Conservation (phyloP, 2,888 invertebrate genomes). For the Sipha maydis region DNA sequence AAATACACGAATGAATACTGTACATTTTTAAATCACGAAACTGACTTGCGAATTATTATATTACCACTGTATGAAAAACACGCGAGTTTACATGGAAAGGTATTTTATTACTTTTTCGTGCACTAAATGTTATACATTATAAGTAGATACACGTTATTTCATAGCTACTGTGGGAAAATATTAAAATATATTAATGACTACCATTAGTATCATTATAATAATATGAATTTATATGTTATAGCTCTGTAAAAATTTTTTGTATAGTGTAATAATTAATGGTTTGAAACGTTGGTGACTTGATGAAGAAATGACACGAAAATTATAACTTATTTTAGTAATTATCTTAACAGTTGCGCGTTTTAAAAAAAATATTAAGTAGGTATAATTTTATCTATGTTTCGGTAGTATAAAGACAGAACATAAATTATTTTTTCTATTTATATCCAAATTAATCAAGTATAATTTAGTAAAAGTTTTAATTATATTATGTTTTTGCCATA, state of each 20-base stretch:
- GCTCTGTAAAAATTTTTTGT: not conserved
- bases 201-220: not conserved
- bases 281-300: not conserved
- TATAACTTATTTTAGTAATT: not conserved
- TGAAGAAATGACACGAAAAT: not conserved
- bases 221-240: not conserved
- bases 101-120: slow-evolving; percentile 55
- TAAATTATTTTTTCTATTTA: no score
- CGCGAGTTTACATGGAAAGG: slow-evolving; percentile 31
- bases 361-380: not conserved
- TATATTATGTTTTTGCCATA: no score
- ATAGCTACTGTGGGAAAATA: not conserved
- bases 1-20: slow-evolving; percentile 20
- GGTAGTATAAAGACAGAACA: no score
- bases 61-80: slow-evolving; percentile 41
- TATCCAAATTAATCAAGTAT: no score
- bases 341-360: not conserved
- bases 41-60: slow-evolving; percentile 39
- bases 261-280: not conserved
- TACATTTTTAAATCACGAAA: slow-evolving; percentile 58
- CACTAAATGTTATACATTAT: slow-evolving; percentile 7
- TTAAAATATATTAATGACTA: slow-evolving; percentile 8
- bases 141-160: not conserved
- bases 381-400: not conserved
- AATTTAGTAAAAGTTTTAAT: no score